Conservation (phyloP, 2,888 invertebrate species). For the Drosophila prolongata region DNA sequence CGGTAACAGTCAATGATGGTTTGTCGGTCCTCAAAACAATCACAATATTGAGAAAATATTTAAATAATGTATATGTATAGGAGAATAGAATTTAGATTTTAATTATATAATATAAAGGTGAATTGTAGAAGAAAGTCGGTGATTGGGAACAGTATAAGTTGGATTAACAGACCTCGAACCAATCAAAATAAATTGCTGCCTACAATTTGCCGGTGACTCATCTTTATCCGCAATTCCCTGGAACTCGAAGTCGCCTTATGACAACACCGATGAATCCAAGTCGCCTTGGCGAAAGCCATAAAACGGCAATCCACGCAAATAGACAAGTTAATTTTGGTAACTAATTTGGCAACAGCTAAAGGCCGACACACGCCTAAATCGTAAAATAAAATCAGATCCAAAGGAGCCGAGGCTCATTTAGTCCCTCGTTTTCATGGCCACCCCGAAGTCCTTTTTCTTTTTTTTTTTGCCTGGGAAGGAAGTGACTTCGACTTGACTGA, state of each 20-base stretch:
- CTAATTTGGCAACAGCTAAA: conserved; percentile 34
- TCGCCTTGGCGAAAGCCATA: conserved; percentile 42
- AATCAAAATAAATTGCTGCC: conserved; percentile 1
- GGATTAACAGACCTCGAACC: no score
- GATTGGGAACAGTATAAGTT: no score
- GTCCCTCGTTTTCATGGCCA: conserved; percentile 8
- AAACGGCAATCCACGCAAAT: conserved; percentile 64
- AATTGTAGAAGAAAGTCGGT: no score
- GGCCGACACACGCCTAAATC: conserved; percentile 42
- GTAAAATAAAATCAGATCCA: conserved; percentile 38
- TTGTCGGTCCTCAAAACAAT: no score
- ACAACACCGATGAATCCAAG: conserved; percentile 10
- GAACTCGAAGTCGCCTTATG: neutral
- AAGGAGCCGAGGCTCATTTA: conserved; percentile 13
- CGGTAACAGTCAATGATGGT: no score
- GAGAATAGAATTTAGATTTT: no score
- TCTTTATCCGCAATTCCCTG: conserved; percentile 9
- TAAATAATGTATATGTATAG: no score
- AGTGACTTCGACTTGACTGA: conserved; percentile 39
- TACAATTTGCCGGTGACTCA: conserved; percentile 21
- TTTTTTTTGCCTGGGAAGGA: conserved; percentile 10
- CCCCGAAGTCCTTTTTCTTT: neutral
- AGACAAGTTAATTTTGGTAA: conserved; percentile 61
- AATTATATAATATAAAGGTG: no score
- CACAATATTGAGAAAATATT: no score